Evolutionary conservation across 1,140 invertebrate genomes (phyloP).

Genomic region (Chymomyza costata): DNA sequence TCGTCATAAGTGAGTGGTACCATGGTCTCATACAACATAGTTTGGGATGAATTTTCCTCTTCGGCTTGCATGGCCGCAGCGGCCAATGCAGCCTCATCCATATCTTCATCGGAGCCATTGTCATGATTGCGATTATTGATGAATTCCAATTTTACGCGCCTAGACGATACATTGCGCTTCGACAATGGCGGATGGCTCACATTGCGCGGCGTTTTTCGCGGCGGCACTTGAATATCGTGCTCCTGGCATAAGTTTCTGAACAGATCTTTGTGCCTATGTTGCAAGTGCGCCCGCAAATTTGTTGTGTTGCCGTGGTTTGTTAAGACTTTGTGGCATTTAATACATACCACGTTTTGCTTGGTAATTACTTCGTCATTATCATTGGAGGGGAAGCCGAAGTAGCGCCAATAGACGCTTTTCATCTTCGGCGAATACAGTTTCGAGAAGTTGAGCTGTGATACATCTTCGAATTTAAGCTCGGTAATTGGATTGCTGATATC

Average conservation of each 20-base stretch:
- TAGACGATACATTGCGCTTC: constrained; percentile 55
- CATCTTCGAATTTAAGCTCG: constrained; percentile 58
- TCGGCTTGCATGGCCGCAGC: constrained; percentile 61
- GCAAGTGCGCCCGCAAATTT: constrained; percentile 80
- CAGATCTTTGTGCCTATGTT: constrained; percentile 78
- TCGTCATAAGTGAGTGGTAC: constrained; percentile 67
- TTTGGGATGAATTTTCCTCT: constrained; percentile 56
- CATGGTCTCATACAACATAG: constrained; percentile 64
- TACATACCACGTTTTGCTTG: constrained; percentile 80
- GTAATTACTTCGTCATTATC: constrained; percentile 80
- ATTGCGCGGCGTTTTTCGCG: constrained; percentile 61
- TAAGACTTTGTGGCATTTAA: constrained; percentile 79
- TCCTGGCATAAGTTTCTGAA: constrained; percentile 62
- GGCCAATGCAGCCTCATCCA: constrained; percentile 53
- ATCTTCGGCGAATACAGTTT: constrained; percentile 76
- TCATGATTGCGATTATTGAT: constrained; percentile 54
- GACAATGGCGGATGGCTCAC: constrained; percentile 48
- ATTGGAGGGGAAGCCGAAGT: constrained; percentile 81
- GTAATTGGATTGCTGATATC: constrained; percentile 44
- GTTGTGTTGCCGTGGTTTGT: constrained; percentile 81
- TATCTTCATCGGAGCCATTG: constrained; percentile 48
- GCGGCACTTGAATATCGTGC: constrained; percentile 64
- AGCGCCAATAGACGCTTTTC: constrained; percentile 82
- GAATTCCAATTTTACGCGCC: constrained; percentile 54
- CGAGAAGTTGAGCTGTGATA: constrained; percentile 61